Conservation (phyloP, 2,888 invertebrate genomes). For the Rambutsinella grinnellia region DNA sequence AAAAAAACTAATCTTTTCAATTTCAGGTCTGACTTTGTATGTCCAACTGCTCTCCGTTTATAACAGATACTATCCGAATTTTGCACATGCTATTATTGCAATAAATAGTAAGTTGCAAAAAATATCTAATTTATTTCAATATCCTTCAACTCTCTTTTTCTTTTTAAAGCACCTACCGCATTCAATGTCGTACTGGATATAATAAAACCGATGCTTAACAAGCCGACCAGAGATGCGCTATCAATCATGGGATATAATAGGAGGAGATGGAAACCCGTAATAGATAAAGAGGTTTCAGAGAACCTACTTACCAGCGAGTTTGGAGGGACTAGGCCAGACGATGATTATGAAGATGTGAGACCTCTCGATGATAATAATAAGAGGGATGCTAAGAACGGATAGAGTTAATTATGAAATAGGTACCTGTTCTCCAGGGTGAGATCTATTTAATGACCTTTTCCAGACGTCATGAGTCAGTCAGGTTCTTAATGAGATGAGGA, state of each 20-base stretch:
- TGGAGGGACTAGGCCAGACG: slow-evolving; percentile 37
- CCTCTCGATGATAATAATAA: too few relatives aligned
- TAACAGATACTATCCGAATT: slow-evolving; percentile 38
- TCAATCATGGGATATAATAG: slow-evolving; percentile 20
- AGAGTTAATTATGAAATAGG: too few relatives aligned
- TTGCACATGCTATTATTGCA: slow-evolving; percentile 39
- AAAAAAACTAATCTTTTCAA: too few relatives aligned
- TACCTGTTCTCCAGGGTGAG: too few relatives aligned
- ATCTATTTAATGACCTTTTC: too few relatives aligned
- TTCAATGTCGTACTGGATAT: slow-evolving; percentile 28
- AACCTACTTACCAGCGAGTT: slow-evolving; percentile 25
- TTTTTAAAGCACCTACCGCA: slow-evolving; percentile 15
- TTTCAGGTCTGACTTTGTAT: slow-evolving; percentile 29
- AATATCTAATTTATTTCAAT: neutral
- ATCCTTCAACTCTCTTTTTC: neutral
- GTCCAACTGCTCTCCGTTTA: slow-evolving; percentile 24
- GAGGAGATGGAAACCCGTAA: slow-evolving; percentile 26
- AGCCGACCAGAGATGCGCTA: slow-evolving; percentile 20
- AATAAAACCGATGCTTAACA: slow-evolving; percentile 24
- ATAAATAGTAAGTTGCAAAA: slow-evolving; percentile 28
- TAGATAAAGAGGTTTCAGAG: slow-evolving; percentile 22
- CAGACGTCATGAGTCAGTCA: too few relatives aligned
- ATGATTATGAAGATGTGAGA: neutral
- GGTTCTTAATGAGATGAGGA: too few relatives aligned
- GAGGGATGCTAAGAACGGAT: too few relatives aligned